Percentiles rank a stretch among this genome's conserved stretches.
Evolutionary conservation across 2,797 vertebrate genomes (phyloP).

Genomic region (Thalassophryne amazonica): DNA sequence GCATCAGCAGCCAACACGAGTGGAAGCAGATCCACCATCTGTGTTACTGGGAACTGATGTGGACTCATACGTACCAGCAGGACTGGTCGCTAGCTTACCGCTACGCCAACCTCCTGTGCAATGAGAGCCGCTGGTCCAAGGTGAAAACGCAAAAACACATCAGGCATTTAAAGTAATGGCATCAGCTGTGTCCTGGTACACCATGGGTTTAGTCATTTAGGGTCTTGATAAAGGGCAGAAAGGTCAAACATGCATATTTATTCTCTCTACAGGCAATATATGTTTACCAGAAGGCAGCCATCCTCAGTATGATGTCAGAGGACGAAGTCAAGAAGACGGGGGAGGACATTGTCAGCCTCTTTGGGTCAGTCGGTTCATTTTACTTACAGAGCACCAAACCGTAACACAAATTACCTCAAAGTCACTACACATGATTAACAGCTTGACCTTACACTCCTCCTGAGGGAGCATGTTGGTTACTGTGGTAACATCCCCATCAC

Average conservation of each 20-base stretch:
- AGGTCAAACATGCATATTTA: too few species aligned
- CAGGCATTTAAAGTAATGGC: too few species aligned
- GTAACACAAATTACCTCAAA: too few species aligned
- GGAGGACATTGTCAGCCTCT: constrained; percentile 86
- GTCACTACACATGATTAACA: too few species aligned
- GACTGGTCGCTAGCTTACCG: constrained; percentile 89
- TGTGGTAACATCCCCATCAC: too few species aligned
- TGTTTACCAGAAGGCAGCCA: constrained; percentile 92
- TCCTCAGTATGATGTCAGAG: constrained; percentile 92
- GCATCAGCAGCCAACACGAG: constrained; percentile 88
- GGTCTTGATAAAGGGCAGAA: too few species aligned
- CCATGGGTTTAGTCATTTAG: too few species aligned
- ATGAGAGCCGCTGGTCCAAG: constrained; percentile 98
- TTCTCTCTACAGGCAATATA: constrained; percentile 86
- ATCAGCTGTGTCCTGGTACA: too few species aligned
- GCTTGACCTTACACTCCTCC: too few species aligned
- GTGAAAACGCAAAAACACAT: constrained; percentile 56
- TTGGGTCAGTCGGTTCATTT: constrained; percentile 76
- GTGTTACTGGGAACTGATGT: constrained; percentile 98
- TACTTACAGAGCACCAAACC: too few species aligned
- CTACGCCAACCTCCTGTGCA: constrained; percentile 90
- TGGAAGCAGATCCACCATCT: constrained; percentile 97
- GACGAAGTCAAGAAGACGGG: constrained; percentile 80
- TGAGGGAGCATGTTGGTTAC: too few species aligned
- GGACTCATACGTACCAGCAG: constrained; percentile 89